Conservation (phyloP, 2,113 vertebrate species). For the Daphoenositta chrysoptera region DNA sequence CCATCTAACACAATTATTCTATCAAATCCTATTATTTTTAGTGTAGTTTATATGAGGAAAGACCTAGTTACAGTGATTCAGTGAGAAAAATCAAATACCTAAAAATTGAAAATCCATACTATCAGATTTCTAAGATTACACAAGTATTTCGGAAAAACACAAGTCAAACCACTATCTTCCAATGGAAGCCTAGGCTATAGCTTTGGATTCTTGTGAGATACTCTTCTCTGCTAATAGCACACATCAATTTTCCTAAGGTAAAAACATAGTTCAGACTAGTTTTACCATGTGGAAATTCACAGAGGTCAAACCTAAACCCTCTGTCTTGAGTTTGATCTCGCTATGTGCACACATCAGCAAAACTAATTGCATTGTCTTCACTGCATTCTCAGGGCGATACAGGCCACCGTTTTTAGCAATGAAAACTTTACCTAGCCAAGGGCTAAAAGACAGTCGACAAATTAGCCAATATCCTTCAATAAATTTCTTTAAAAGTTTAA, state of each 20-base stretch:
- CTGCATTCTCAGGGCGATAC: neutral
- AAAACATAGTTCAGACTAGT: neutral
- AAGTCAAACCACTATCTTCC: neutral
- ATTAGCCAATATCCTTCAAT: neutral
- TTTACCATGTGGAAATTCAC: neutral
- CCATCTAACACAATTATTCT: slow-evolving; percentile 25
- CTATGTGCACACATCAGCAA: neutral
- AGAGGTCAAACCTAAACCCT: neutral
- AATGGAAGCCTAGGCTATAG: neutral
- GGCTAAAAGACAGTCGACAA: neutral
- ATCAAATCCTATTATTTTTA: neutral
- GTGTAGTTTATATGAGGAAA: neutral
- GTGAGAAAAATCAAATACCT: neutral
- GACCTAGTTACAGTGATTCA: neutral
- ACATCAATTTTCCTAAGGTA: neutral
- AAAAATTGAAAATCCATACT: neutral
- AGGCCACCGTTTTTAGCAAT: neutral
- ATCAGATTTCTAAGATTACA: neutral
- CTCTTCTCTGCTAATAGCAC: neutral
- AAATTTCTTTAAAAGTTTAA: neutral
- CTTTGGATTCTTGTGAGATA: neutral
- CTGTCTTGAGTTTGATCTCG: neutral
- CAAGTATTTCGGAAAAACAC: neutral
- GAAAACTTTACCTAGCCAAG: neutral
- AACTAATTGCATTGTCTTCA: neutral